Evolutionary conservation across 1,140 invertebrate genomes (phyloP), one percentile per base, ranked within the genome.

Genomic region (Tetramorium alpestre): DNA sequence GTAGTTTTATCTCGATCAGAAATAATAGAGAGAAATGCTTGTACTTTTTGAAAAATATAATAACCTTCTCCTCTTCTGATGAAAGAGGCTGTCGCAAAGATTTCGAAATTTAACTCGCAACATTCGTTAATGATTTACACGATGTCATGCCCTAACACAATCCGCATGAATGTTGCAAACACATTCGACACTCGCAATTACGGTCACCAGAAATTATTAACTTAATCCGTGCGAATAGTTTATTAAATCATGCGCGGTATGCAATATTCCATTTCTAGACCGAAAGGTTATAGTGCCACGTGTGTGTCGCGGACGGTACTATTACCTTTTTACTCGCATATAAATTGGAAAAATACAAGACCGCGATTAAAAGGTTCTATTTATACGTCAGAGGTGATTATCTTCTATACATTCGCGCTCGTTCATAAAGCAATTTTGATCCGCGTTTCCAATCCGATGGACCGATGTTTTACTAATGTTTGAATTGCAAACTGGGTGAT

Each of bases 311-410:
- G 3, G 3, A 18, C 56, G 44, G 13, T n/a, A 41, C 11, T 44
- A 38, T 38, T 44, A 33, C 28, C 3, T 64, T 22, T 56, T 44
- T 44, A 25, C 4, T 47, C 25, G 22, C 44, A 8, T 60, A 49
- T 75, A 84, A 60, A 84, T 84, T 84, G 8, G 5, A 28, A 62
- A 84, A 73, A 84, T 62, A 84, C 44, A 60, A 84, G 38, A 58
- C 3, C 8, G 51, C 3, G 69, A 73, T 84, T 49, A 84, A 84
- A 84, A 75, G 33, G 3, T 47, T 28, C 11, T 60, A 22, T 47
- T 84, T 84, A 38, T 84, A 84, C 13, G 7, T 33, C 41, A n/a
- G 13, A 33, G 3, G 10, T 25, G 51, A 81, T 82, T 73, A 82
- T 8, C 44, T 33, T 49, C 44, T 22, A 60, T 72, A 58, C 41